Evolutionary conservation across 2,888 invertebrate genomes (phyloP).

Genomic region (Cerceris ruficornis): DNA sequence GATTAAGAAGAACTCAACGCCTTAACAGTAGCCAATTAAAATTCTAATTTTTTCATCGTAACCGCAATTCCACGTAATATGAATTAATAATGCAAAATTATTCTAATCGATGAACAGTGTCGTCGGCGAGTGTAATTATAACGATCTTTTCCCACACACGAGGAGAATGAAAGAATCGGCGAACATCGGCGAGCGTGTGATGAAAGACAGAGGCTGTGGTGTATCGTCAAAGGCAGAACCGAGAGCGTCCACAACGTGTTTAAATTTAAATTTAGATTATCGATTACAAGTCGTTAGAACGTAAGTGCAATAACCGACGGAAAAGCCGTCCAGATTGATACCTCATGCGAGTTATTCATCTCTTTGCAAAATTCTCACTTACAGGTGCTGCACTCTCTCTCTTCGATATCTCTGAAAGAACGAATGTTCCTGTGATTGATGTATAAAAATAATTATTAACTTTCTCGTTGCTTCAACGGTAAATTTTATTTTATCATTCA

Average conservation of each 20-base stretch:
- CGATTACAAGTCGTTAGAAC: slow-evolving; percentile 34
- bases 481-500: too few relatives aligned
- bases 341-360: neutral
- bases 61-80: too few relatives aligned
- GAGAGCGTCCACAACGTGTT: slow-evolving; percentile 17
- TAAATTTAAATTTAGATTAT: slow-evolving; percentile 64
- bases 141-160: neutral
- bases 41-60: too few relatives aligned
- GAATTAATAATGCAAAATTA: too few relatives aligned
- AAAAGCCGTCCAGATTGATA: neutral
- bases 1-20: too few relatives aligned
- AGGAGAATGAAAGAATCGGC: neutral
- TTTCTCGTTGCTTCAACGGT: too few relatives aligned
- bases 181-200: neutral
- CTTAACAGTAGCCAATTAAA: too few relatives aligned
- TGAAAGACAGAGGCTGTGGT: neutral
- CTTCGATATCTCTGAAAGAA: neutral
- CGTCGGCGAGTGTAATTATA: neutral
- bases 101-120: neutral
- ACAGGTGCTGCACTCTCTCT: neutral
- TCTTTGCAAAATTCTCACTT: neutral
- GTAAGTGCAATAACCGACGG: slow-evolving; percentile 19
- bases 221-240: slow-evolving; percentile 32
- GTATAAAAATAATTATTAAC: neutral
- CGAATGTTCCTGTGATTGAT: neutral